Percentiles rank a stretch among this genome's conserved stretches.
Conservation (phyloP, 2,888 invertebrate genomes). For the Clostera curtula region DNA sequence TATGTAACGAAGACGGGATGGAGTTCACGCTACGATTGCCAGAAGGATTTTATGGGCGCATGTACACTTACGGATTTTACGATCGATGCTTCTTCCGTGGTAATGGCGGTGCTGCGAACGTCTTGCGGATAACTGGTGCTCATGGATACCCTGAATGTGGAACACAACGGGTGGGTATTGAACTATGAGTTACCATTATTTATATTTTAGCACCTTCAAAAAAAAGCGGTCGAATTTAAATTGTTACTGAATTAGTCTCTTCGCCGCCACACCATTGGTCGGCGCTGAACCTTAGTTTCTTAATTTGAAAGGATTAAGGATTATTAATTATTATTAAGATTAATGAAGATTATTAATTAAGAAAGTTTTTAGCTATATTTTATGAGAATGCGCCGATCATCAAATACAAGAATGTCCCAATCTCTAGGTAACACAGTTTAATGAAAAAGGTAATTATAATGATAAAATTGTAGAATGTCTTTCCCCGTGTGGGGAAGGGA, state of each 20-base stretch:
- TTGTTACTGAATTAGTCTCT: too few species aligned
- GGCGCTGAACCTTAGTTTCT: neutral
- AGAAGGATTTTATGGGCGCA: constrained; percentile 91
- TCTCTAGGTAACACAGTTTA: too few species aligned
- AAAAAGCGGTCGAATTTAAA: too few species aligned
- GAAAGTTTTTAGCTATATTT: too few species aligned
- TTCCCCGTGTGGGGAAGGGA: too few species aligned
- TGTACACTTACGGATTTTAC: constrained; percentile 94
- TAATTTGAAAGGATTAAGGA: neutral
- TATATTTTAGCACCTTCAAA: neutral
- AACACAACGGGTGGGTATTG: constrained; percentile 80
- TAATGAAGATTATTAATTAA: too few species aligned
- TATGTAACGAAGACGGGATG: constrained; percentile 95
- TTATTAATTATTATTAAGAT: neutral
- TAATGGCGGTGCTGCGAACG: constrained; percentile 89
- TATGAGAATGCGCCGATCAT: too few species aligned
- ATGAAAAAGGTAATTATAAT: too few species aligned
- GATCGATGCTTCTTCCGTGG: constrained; percentile 94
- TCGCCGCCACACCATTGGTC: too few species aligned
- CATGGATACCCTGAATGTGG: constrained; percentile 97
- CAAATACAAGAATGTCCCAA: too few species aligned
- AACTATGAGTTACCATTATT: constrained; percentile 18
- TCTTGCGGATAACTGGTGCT: constrained; percentile 88
- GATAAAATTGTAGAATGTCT: too few species aligned
- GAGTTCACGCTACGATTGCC: constrained; percentile 92